Evolutionary conservation across 2,888 invertebrate genomes (phyloP), one percentile per base, ranked within the genome.

Genomic region (Biston betularia): DNA sequence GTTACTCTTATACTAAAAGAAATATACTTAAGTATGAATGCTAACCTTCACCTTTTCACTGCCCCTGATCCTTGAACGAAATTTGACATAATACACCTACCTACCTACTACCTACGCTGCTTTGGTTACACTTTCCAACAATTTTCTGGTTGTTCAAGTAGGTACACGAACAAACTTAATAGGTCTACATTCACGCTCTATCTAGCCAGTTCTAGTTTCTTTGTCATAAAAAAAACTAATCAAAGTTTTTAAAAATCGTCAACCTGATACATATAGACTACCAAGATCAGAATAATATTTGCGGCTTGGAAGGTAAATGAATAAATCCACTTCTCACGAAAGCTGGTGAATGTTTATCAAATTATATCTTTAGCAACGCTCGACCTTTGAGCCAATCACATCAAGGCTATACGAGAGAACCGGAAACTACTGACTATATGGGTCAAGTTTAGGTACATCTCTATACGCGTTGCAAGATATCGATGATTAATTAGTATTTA

Each of bases 391-490:
- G 74, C 69, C 73, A 74, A 78, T 76, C 75, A 73, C 75, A 74
- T 79, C 82, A 84, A 86, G 85, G 84, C 68, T 80, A 69, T 69
- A 40, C 65, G 67, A 75, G 78, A 79, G 76, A 83, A 82, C 81
- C 81, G 86, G 84, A 87, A 84, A 80, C 65, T 58, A 50, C 40
- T 72, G 38, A 77, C 72, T 69, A 79, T 80, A 83, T 81, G 72
- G 86, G 83, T 85, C 85, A 86, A 85, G 80, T 79, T 76, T 76
- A 68, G 59, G 63, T 56, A 59, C 67, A 70, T 70, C 67, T 58
- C 57, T 33, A 63, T 33, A 64, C 59, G 62, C 49, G 42, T 59
- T 56, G 46, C 44, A 56, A 59, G n/a, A 44, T 62, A 63, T 53
- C 60, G 66, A 65, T 50, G 63, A 67, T 72, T 66, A 44, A n/a